A percentile compares a stretch with the other conserved stretches of the same genome.
phyloP scores from a whole-genome alignment of 2,797 vertebrate species.

The Typhlichthys subterraneus region DNA sequence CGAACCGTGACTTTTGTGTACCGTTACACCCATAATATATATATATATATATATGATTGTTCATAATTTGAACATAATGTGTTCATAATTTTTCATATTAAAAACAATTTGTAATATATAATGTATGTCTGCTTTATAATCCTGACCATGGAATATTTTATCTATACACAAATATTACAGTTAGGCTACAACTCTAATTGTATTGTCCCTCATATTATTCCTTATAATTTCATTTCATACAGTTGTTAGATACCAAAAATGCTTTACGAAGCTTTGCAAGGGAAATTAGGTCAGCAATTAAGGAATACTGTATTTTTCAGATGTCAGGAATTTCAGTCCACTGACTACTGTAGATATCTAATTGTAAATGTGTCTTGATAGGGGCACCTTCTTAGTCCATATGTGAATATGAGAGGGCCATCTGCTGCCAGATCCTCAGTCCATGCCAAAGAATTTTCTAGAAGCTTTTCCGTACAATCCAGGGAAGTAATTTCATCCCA shows the following conservation, averaged over 20 bases:
- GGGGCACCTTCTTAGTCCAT: conserved; percentile 32
- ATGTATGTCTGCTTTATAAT: too few relatives aligned
- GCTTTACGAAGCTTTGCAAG: not conserved
- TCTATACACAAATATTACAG: too few relatives aligned
- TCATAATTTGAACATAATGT: conserved; percentile 43
- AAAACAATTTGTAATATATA: too few relatives aligned
- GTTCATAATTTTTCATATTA: too few relatives aligned
- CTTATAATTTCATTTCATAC: not conserved
- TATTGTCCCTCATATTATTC: too few relatives aligned
- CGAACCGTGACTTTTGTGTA: too few relatives aligned
- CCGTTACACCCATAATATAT: too few relatives aligned
- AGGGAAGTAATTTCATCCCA: conserved; percentile 55
- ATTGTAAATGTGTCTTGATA: conserved; percentile 32
- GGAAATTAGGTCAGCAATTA: conserved; percentile 1
- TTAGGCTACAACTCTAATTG: too few relatives aligned
- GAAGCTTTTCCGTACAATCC: conserved; percentile 40
- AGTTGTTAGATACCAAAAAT: not conserved
- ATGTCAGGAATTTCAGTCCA: not conserved
- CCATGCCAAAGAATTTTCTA: conserved; percentile 40
- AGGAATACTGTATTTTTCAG: conserved; percentile 8
- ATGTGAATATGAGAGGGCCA: conserved; percentile 50
- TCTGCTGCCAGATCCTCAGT: not conserved
- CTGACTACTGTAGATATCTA: conserved; percentile 5
- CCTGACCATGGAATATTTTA: too few relatives aligned
- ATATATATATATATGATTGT: too few relatives aligned